Base-by-base conservation (phyloP, 2,797 vertebrate genomes). In the Vireo griseus region DNA sequence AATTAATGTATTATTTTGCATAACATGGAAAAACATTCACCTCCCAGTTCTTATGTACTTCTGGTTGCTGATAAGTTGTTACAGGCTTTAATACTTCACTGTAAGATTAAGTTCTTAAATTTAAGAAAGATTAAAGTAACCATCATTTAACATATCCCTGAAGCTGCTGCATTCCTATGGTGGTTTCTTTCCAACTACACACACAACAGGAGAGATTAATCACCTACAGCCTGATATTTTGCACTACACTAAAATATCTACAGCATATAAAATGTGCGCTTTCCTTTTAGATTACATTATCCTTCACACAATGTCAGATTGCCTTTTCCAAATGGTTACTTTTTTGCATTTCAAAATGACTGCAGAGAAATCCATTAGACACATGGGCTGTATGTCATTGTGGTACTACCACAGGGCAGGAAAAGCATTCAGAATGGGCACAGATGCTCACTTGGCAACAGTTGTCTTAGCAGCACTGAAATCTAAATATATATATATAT, bases 51-150 rank as follows among this genome's bases (percentile, higher is more conserved):
- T 80, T 84, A 68, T 4, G 5, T 65, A 57, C 26, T 93, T 74
- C 85, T 93, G 51, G 31, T 67, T 78, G 69, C 80, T 81, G 85
- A 7, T 63, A 91, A 75, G 52, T 91, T 93, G 71, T 59, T 75
- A 86, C 81, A 85, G 0, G 35, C 31, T 88, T 62, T 87, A 74
- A 67, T 22, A 86, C 50, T 37, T 77, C 9, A 2, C 31, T 45
- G 14, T 29, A 73, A 81, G 62, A 92, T 87, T 87, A 93, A 95
- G 44, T 63, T 42, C 42, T 93, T 90, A 72, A 25, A 88, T 61
- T 71, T 80, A 71, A 92, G n/a, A 48, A 67, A 75, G 66, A 93
- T 86, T 78, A 83, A 94, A 73, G 75, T 18, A 90, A 74, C 61
- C 37, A 42, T 65, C 71, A 75, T 71, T 83, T 61, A 61, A 88